phyloP scores from a whole-genome alignment of 2,113 vertebrate species.

The Paracanthobrama guichenoti region DNA sequence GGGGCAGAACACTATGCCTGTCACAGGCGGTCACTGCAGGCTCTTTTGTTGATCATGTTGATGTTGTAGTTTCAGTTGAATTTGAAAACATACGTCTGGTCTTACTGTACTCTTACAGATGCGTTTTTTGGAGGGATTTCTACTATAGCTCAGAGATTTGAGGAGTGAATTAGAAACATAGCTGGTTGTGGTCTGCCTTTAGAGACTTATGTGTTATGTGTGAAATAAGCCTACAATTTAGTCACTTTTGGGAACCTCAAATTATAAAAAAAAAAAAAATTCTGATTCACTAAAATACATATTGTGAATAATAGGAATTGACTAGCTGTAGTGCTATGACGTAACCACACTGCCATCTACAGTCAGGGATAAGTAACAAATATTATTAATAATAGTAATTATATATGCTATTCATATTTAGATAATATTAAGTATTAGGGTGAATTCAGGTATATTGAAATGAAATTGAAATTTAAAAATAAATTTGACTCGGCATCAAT shows the following conservation, averaged over 20 bases:
- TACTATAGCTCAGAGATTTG: not conserved
- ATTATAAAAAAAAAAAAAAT: not conserved
- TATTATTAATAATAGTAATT: no score
- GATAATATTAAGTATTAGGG: no score
- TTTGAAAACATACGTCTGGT: not conserved
- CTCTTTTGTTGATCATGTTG: slow-evolving; percentile 54
- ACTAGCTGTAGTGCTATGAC: not conserved
- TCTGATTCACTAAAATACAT: not conserved
- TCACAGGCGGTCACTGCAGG: slow-evolving; percentile 55
- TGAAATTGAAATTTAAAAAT: no score
- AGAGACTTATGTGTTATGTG: not conserved
- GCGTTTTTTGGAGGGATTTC: not conserved
- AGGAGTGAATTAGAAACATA: not conserved
- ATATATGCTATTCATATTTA: not conserved
- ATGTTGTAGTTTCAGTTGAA: slow-evolving; percentile 36
- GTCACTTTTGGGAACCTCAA: not conserved
- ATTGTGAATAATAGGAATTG: no score
- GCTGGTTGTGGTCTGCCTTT: not conserved
- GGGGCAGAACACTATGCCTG: slow-evolving; percentile 51
- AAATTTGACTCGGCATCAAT: not conserved
- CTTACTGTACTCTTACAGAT: slow-evolving; percentile 4
- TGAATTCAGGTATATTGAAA: no score
- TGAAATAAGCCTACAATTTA: not conserved
- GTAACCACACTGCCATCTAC: slow-evolving; percentile 40
- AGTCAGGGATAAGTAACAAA: not conserved